Base-by-base conservation (phyloP, 2,113 vertebrate genomes). In the Cettia cetti region DNA sequence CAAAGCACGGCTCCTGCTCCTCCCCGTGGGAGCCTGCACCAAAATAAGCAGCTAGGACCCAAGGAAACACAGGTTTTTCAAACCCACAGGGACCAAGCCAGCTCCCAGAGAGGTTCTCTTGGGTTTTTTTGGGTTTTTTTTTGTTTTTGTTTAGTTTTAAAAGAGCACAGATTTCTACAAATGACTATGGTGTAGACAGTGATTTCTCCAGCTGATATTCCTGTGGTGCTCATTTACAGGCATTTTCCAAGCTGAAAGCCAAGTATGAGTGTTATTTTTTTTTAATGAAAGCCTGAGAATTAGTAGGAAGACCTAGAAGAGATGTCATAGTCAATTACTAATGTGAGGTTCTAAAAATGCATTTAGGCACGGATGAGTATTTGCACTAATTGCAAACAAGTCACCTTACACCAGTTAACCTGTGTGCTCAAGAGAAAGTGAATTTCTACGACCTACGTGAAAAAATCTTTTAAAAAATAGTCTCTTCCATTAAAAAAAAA, bases 1-100 rank as follows among this genome's bases (percentile, higher is more conserved):
- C 66, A 37, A 9, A 65, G 57, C 59, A 15, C 4, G 0, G 15
- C 52, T 47, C 74, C 76, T 54, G 27, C 1, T 78, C 64, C 52
- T 52, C 24, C 1, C 82, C 0, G 0, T 0, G 0, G 74, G 42
- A 85, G 33, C 37, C 39, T 21, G 16, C 26, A 15, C 63, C 21
- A 59, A 68, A 89, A 68, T 4, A 12, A 50, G 82, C 35, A 72
- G 31, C 49, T 5, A 61, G 61, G 49, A 52, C 31, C 18, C 31
- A 70, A 8, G 28, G 13, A 44, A 89, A 81, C 13, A 52, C n/a
- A 30, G 0, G 1, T 10, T 11, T 61, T 84, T 52, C 83, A 50
- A 74, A 70, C 8, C 53, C 52, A 59, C 35, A 21, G 91, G 63
- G 52, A 85, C 13, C 11, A 56, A 63, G 31, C 2, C 63, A 63